Percentiles rank a stretch among this genome's conserved stretches.
Evolutionary conservation across 2,797 vertebrate genomes (phyloP).

Genomic region (Characodon lateralis): DNA sequence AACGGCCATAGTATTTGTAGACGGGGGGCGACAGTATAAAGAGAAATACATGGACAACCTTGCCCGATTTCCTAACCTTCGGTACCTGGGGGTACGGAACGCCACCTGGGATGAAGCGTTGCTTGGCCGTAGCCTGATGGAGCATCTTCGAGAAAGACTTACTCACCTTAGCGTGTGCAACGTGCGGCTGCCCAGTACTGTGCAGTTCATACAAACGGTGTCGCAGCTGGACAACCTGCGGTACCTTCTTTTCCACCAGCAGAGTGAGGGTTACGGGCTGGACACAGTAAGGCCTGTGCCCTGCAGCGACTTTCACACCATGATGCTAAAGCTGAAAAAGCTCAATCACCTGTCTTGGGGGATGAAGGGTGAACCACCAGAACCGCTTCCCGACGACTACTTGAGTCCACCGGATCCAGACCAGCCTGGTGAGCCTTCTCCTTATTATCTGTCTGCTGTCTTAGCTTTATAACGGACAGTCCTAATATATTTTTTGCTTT

Average conservation of each 20-base stretch:
- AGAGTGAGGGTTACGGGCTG: constrained; percentile 61
- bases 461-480: neutral
- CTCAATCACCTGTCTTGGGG: constrained; percentile 69
- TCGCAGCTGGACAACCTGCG: constrained; percentile 56
- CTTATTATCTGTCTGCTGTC: neutral
- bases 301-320: constrained; percentile 47
- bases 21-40: constrained; percentile 60
- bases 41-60: constrained; percentile 64
- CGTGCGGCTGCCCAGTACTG: constrained; percentile 57
- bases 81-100: constrained; percentile 60
- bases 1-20: constrained; percentile 64
- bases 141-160: constrained; percentile 43
- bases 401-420: constrained; percentile 54
- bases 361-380: constrained; percentile 62
- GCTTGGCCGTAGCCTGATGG: constrained; percentile 32
- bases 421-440: constrained; percentile 37
- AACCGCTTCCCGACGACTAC: constrained; percentile 66
- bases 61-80: constrained; percentile 36
- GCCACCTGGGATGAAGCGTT: constrained; percentile 57
- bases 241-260: constrained; percentile 67
- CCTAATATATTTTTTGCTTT: too few relatives aligned
- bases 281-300: constrained; percentile 64
- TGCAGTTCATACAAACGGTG: constrained; percentile 46
- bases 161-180: constrained; percentile 71
- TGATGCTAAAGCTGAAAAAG: constrained; percentile 55